Conservation (phyloP, 2,888 invertebrate species). For the Epinotia ramella region DNA sequence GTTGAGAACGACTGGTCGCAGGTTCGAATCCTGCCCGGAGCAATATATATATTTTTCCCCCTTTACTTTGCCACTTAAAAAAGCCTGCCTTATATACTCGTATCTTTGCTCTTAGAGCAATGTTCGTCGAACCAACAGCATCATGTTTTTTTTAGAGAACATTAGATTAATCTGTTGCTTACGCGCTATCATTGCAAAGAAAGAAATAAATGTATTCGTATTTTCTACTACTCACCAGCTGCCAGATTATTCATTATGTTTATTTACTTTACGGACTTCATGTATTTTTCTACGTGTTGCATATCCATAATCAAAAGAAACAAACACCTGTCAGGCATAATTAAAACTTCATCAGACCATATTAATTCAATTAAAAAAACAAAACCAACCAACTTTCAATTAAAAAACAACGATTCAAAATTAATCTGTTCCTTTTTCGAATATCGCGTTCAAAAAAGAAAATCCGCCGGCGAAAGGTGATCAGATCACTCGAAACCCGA, state of each 20-base stretch:
- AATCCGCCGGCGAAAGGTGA: slow-evolving; percentile 70
- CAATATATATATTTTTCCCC: no score
- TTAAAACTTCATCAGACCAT: background rate
- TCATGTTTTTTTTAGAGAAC: no score
- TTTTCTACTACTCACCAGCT: no score
- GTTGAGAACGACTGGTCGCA: no score
- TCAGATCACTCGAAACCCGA: slow-evolving; percentile 80
- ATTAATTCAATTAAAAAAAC: slow-evolving; percentile 11
- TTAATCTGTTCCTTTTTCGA: slow-evolving; percentile 60
- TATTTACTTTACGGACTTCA: background rate
- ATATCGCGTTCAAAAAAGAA: slow-evolving; percentile 57
- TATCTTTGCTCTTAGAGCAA: no score
- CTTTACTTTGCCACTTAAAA: no score
- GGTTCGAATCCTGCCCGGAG: no score
- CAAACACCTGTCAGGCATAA: background rate
- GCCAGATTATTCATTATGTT: background rate
- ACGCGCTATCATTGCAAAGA: no score
- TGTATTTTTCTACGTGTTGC: background rate
- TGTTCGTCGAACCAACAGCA: no score
- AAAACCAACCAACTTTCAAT: slow-evolving; percentile 15
- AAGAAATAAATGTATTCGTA: no score
- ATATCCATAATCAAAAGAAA: background rate
- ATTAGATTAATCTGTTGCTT: no score
- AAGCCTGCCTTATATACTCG: no score
- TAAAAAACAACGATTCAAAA: slow-evolving; percentile 43